These are phyloP conservation scores for Lophura nycthemera DNA, from an alignment of 2,113 vertebrate species.

Conservation along the genomic window DNA sequence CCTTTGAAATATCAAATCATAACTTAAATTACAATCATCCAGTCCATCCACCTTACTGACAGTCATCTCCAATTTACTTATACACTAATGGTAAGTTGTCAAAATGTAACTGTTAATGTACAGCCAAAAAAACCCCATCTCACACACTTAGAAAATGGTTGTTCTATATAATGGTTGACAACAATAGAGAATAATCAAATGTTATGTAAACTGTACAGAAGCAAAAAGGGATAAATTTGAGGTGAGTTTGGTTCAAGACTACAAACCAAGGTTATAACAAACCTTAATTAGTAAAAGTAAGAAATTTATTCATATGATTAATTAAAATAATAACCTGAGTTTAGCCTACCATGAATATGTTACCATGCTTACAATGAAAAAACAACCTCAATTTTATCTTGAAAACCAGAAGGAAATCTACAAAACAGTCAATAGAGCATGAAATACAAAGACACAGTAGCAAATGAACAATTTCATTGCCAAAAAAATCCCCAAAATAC, in stretches of 20 bases:
- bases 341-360: not conserved
- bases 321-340: not conserved
- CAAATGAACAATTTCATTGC: not conserved
- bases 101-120: not conserved
- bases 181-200: not conserved
- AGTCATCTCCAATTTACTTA: not conserved
- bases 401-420: not conserved
- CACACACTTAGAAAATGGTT: not conserved
- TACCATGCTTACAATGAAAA: not conserved
- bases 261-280: not conserved
- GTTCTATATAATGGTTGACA: not conserved
- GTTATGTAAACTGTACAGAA: not conserved
- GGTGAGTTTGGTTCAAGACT: not conserved
- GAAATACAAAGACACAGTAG: not conserved
- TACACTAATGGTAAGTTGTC: not conserved
- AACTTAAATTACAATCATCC: not conserved
- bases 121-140: not conserved
- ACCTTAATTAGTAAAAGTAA: not conserved
- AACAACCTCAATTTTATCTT: not conserved
- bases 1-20: not conserved
- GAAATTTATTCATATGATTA: not conserved
- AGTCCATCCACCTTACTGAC: not conserved
- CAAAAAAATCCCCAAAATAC: not conserved
- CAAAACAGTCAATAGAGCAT: not conserved
- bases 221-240: not conserved